Evolutionary conservation across 1,140 invertebrate genomes (phyloP).

Genomic region (Drosophila lini): DNA sequence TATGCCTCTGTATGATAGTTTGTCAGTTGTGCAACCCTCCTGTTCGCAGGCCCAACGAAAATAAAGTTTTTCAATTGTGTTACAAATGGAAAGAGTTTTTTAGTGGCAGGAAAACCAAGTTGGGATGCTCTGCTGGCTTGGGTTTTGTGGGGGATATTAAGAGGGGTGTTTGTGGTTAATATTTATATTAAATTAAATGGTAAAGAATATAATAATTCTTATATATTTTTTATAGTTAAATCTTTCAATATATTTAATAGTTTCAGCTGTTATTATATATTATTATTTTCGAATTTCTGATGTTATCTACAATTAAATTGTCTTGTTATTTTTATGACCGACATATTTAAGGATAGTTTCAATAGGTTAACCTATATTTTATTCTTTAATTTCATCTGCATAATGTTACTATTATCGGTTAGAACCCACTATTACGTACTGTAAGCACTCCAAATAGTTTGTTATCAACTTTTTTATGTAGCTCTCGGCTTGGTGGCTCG

Average conservation of each 20-base stretch:
- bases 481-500: not conserved
- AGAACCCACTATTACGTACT: not conserved
- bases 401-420: not conserved
- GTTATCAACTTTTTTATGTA: conserved; percentile 43
- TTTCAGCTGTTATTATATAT: no score
- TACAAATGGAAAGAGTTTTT: conserved; percentile 56
- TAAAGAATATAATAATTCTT: not conserved
- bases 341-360: not conserved
- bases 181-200: not conserved
- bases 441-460: conserved; percentile 30
- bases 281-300: no score
- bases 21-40: conserved; percentile 54
- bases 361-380: not conserved
- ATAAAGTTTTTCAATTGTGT: conserved; percentile 79
- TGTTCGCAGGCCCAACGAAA: conserved; percentile 56
- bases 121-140: conserved; percentile 14
- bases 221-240: not conserved
- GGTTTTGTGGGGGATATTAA: not conserved
- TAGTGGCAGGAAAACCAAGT: not conserved
- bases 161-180: not conserved
- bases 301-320: no score
- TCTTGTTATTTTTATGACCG: no score
- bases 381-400: not conserved
- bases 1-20: conserved; percentile 77
- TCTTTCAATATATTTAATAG: not conserved